Conservation (phyloP, 2,797 vertebrate species). For the Darevskia nairensis region DNA sequence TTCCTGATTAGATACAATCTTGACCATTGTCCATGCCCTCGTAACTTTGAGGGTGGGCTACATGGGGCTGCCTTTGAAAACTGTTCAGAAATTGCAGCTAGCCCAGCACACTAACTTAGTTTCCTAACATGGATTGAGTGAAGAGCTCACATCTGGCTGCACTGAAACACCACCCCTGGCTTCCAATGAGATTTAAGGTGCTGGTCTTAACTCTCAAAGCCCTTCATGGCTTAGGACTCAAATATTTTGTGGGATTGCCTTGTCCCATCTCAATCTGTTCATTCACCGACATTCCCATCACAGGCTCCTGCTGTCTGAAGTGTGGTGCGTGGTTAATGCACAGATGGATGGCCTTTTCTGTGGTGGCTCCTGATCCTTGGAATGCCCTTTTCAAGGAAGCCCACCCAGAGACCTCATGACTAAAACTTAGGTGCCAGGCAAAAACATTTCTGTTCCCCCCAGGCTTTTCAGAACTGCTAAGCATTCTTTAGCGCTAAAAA, state of each 20-base stretch:
- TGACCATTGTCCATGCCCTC: too few species aligned
- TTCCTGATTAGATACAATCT: too few species aligned
- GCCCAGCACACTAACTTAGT: too few species aligned
- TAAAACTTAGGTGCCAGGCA: too few species aligned
- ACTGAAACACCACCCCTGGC: background rate
- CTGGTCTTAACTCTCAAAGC: background rate
- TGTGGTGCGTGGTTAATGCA: background rate
- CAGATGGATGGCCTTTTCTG: too few species aligned
- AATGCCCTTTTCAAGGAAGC: background rate
- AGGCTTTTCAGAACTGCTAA: background rate
- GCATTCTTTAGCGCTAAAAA: too few species aligned
- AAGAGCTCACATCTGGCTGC: too few species aligned
- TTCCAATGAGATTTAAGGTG: too few species aligned
- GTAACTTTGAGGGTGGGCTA: too few species aligned
- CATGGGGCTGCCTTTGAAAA: too few species aligned
- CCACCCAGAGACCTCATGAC: background rate
- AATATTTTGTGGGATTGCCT: background rate
- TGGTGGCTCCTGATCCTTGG: background rate
- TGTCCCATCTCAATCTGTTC: background rate
- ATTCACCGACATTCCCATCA: background rate
- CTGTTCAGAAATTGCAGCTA: too few species aligned
- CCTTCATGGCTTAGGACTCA: background rate
- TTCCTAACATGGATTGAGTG: too few species aligned
- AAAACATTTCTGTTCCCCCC: background rate
- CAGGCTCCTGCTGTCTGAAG: background rate